Percentiles rank a stretch among this genome's conserved stretches.
These are phyloP conservation scores for Aspidapion aeneum DNA, from an alignment of 2,888 invertebrate genomes.

Conservation along the genomic window DNA sequence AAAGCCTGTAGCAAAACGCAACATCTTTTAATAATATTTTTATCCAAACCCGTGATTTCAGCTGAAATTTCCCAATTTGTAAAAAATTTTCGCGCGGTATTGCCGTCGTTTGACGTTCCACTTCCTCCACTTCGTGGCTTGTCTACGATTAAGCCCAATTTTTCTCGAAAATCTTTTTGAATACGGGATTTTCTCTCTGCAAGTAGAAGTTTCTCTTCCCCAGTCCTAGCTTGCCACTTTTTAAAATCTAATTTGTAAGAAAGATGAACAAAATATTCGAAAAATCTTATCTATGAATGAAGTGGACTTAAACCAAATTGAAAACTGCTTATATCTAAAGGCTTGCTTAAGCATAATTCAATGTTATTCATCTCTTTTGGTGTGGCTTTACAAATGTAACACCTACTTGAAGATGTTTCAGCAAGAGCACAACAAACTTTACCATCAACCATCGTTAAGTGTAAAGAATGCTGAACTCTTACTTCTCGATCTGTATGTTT, in stretches of 20 bases:
- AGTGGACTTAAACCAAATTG: slow-evolving; percentile 18
- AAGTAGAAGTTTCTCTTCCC: slow-evolving; percentile 12
- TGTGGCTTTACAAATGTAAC: slow-evolving; percentile 4
- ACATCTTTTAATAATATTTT: slow-evolving; percentile 9
- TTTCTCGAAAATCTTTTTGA: slow-evolving; percentile 13
- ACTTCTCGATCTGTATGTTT: slow-evolving; percentile 3
- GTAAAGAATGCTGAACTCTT: slow-evolving; percentile 11
- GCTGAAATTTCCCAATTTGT: slow-evolving; percentile 16
- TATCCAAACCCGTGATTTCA: slow-evolving; percentile 14
- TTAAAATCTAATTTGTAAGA: slow-evolving; percentile 14
- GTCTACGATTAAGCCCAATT: slow-evolving; percentile 4
- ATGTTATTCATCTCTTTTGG: slow-evolving; percentile 13
- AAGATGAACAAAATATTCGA: slow-evolving; percentile 15
- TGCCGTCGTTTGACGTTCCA: slow-evolving; percentile 18
- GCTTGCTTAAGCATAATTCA: slow-evolving; percentile 8
- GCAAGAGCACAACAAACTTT: slow-evolving; percentile 9
- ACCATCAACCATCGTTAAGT: slow-evolving; percentile 15
- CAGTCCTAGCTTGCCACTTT: slow-evolving; percentile 11
- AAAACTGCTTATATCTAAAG: slow-evolving; percentile 3
- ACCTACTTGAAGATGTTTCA: slow-evolving; percentile 1
- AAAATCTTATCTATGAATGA: slow-evolving; percentile 17
- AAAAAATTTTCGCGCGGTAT: slow-evolving; percentile 20
- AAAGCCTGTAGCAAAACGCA: not conserved
- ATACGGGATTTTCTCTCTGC: slow-evolving; percentile 7
- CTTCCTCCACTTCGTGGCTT: slow-evolving; percentile 18